These are phyloP conservation scores for Squalus acanthias DNA, from an alignment of 2,797 vertebrate species.

Conservation along the genomic window DNA sequence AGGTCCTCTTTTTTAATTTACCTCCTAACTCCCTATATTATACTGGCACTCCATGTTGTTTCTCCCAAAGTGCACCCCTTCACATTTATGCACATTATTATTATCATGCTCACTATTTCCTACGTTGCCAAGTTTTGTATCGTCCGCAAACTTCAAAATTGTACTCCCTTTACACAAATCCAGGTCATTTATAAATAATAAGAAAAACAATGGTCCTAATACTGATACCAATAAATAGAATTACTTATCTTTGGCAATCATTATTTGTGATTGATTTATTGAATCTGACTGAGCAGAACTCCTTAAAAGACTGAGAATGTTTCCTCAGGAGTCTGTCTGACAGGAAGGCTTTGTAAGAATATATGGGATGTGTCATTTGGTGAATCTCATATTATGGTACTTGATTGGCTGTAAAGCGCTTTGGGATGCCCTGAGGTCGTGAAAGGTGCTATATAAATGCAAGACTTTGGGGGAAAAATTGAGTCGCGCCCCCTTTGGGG, in stretches of 20 bases:
- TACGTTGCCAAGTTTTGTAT: neutral
- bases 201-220: neutral
- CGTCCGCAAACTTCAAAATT: neutral
- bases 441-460: too few relatives aligned
- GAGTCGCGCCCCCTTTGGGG: too few relatives aligned
- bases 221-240: neutral
- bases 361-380: neutral
- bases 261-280: neutral
- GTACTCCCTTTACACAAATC: neutral
- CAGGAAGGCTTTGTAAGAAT: neutral
- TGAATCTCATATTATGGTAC: neutral
- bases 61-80: too few relatives aligned
- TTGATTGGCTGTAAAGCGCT: too few relatives aligned
- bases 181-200: too few relatives aligned
- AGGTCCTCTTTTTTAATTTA: too few relatives aligned
- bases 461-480: too few relatives aligned
- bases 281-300: neutral
- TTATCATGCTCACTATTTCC: neutral
- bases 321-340: neutral
- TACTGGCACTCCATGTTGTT: too few relatives aligned
- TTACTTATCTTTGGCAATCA: neutral
- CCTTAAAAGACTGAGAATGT: neutral
- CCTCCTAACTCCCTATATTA: too few relatives aligned
- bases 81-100: neutral
- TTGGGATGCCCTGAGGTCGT: too few relatives aligned